A percentile compares a stretch with the other conserved stretches of the same genome.
phyloP scores from a whole-genome alignment of 2,888 invertebrate genomes.

The Tetragonisca angustula region DNA sequence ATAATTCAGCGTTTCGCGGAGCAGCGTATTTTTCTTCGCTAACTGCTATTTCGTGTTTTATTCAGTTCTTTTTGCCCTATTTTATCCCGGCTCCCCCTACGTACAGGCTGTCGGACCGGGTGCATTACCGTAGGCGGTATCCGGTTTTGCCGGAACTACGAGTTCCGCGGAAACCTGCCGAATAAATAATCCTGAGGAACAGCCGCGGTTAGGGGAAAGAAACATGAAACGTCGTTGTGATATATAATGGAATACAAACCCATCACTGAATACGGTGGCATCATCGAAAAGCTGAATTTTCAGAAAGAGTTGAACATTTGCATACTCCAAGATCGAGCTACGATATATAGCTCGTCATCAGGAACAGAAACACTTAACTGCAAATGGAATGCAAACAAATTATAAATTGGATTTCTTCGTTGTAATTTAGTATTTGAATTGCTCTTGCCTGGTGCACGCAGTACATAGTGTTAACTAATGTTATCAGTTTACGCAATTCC shows the following conservation, averaged over 20 bases:
- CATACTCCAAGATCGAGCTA: conserved; percentile 4
- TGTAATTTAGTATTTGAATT: background rate
- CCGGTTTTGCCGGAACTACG: conserved; percentile 77
- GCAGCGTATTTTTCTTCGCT: conserved; percentile 79
- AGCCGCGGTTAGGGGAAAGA: conserved; percentile 71
- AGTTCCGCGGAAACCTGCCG: conserved; percentile 80
- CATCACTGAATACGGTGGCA: conserved; percentile 42
- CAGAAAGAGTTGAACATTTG: conserved; percentile 19
- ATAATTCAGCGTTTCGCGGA: conserved; percentile 76
- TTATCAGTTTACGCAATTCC: no score
- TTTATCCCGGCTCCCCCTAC: conserved; percentile 70
- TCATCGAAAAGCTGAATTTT: conserved; percentile 1
- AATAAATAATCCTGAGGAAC: conserved; percentile 81
- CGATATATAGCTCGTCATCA: background rate
- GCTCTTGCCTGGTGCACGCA: background rate
- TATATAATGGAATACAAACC: conserved; percentile 67
- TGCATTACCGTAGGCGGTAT: conserved; percentile 80
- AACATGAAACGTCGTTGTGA: conserved; percentile 68
- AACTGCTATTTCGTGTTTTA: conserved; percentile 80
- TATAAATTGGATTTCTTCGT: background rate
- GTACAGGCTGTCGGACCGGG: conserved; percentile 68
- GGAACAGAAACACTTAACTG: no score
- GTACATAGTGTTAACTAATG: no score
- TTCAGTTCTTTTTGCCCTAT: conserved; percentile 78
- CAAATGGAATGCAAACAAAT: background rate